These are phyloP conservation scores for Zeuzera pyrina DNA, from an alignment of 2,888 invertebrate species.

Conservation along the genomic window DNA sequence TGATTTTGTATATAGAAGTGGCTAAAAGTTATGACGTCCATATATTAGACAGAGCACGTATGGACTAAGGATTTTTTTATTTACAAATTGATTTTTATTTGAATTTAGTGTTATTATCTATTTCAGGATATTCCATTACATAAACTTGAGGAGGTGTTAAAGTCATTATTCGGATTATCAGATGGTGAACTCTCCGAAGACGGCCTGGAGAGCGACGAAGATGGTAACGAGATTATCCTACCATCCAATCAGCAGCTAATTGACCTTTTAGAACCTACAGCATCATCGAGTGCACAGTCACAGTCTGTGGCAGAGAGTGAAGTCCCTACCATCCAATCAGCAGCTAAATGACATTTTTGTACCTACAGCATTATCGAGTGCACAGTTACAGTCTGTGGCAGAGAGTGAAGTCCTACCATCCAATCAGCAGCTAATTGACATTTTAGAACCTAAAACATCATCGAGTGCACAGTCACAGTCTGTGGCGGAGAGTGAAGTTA, in stretches of 20 bases:
- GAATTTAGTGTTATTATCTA: constrained; percentile 2
- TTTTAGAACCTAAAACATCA: constrained; percentile 5
- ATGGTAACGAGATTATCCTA: constrained; percentile 7
- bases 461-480: no score
- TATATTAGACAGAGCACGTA: constrained; percentile 6
- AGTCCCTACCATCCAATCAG: no score
- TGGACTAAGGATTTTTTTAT: constrained; percentile 1
- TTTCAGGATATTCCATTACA: constrained; percentile 6
- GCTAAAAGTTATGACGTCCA: no score
- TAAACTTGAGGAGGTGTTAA: constrained; percentile 7
- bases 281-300: no score
- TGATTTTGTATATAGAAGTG: no score
- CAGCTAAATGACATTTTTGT: no score
- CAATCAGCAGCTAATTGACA: constrained; percentile 6
- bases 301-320: no score
- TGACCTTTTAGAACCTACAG: constrained; percentile 6
- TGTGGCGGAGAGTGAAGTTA: constrained; percentile 4
- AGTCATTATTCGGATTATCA: constrained; percentile 6
- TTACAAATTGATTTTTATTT: constrained; percentile 1
- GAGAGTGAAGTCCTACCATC: constrained; percentile 6
- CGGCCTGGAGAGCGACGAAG: constrained; percentile 5
- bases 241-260: constrained; percentile 7
- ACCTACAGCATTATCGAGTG: no score
- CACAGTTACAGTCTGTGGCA: constrained; percentile 7
- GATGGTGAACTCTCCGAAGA: constrained; percentile 10